Base-by-base conservation (phyloP, 2,888 invertebrate species). In the Diaprepes abbreviatus region DNA sequence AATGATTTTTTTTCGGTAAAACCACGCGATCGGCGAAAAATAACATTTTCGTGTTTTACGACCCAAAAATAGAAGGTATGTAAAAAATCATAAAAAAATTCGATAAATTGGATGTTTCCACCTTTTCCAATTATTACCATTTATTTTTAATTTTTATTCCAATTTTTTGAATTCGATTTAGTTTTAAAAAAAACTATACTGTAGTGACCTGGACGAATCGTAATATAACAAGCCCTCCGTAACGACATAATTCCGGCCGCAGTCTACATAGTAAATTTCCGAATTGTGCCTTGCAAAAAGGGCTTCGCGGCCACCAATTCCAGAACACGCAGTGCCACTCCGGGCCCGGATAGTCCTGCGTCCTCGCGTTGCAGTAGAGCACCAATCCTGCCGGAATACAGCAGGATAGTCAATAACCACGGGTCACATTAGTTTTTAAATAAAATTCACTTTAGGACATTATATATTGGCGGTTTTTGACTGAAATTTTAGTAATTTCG, bases 321-420 rank as follows among this genome's bases (percentile, higher is more conserved):
- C 38, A 40, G 59, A 54, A 54, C 58, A 58, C 52, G 63, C 64
- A 43, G 52, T 64, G 69, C 58, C 69, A 63, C 63, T 62, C 63
- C 68, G 63, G 63, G 31, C 45, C 54, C 54, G 68, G 58, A 69
- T 58, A 33, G 69, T 69, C 69, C 69, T 69, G 70, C 70, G 70
- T 70, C 45, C 70, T 70, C 28, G 70, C 70, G 65, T 36, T 66
- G 70, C 70, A 70, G 60, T 43, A 64, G 59, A 65, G 43, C 58
- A 31, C 54, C 59, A 43, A 43, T 59, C 59, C 59, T 40, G 59
- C 28, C n/a, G 7, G 48, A 50, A 24, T 62, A 33, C 65, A 55
- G 65, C 70, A 70, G 65, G 65, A 54, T 60, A 67, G 67, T 67
- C 67, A 55, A 67, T 67, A 67, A 17, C 48, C 28, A 31, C 48